Percentiles rank a stretch among this genome's conserved stretches.
Evolutionary conservation across 1,140 invertebrate species (phyloP).

Genomic region (Camponotus floridanus): DNA sequence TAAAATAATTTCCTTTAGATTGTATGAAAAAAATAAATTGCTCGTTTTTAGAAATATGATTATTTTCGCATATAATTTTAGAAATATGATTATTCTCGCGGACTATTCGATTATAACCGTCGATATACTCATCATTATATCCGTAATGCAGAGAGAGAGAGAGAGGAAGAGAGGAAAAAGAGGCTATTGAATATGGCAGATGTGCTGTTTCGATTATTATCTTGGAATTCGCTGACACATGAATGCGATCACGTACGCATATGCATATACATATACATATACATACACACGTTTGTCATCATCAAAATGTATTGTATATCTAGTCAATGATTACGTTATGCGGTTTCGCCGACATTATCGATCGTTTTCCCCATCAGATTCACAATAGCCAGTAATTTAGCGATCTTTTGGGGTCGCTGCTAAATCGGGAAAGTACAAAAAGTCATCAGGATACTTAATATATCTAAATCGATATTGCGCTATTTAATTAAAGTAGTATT

Average conservation of each 20-base stretch:
- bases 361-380: slow-evolving; percentile 21
- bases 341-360: slow-evolving; percentile 29
- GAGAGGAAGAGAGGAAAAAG: not conserved
- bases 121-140: slow-evolving; percentile 67
- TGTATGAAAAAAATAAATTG: not conserved
- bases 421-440: slow-evolving; percentile 13
- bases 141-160: slow-evolving; percentile 24
- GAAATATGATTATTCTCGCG: not conserved
- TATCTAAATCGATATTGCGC: not conserved
- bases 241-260: not conserved
- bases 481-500: not conserved
- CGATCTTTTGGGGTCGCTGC: not conserved
- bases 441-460: not conserved
- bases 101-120: slow-evolving; percentile 63
- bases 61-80: not conserved
- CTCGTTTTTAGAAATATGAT: not conserved
- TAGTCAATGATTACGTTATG: not conserved
- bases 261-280: not conserved
- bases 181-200: slow-evolving; percentile 54
- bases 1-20: not conserved
- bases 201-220: slow-evolving; percentile 65
- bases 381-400: not conserved
- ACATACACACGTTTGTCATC: not conserved
- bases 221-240: slow-evolving; percentile 66
- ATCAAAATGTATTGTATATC: slow-evolving; percentile 30